These are phyloP conservation scores for Tiliacea citrago DNA, from an alignment of 2,888 invertebrate genomes.

Conservation along the genomic window DNA sequence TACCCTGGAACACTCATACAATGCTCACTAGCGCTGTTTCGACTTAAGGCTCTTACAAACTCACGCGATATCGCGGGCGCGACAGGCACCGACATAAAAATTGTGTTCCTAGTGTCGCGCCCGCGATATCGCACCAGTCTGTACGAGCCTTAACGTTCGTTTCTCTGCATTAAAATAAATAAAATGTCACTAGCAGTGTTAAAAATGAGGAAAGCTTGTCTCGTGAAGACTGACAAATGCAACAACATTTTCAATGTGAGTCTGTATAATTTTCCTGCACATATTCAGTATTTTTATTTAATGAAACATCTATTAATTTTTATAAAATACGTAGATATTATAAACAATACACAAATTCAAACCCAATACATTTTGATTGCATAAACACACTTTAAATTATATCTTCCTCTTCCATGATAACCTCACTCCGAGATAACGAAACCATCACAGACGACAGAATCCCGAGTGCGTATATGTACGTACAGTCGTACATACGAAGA, in stretches of 20 bases:
- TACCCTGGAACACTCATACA: background rate
- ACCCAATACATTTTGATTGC: too few relatives aligned
- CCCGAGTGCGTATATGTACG: conserved; percentile 7
- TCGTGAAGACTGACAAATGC: too few relatives aligned
- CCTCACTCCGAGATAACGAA: conserved; percentile 35
- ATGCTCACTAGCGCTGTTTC: background rate
- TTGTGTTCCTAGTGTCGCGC: too few relatives aligned
- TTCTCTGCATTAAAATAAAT: background rate
- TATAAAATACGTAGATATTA: conserved; percentile 9
- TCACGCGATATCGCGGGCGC: too few relatives aligned
- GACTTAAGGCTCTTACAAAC: background rate
- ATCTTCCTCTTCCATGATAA: conserved; percentile 25
- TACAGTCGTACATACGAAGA: conserved; percentile 50
- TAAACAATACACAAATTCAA: conserved; percentile 11
- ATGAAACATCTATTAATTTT: background rate
- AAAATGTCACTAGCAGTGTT: background rate
- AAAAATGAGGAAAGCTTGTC: background rate
- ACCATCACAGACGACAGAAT: conserved; percentile 20
- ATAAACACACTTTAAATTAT: background rate
- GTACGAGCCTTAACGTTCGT: too few relatives aligned
- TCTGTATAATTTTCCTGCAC: background rate
- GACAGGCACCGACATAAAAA: too few relatives aligned
- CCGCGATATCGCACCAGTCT: too few relatives aligned
- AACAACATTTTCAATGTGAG: background rate
- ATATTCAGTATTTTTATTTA: background rate